These are phyloP conservation scores for Lysandra coridon DNA, from an alignment of 2,888 invertebrate species.

Conservation along the genomic window DNA sequence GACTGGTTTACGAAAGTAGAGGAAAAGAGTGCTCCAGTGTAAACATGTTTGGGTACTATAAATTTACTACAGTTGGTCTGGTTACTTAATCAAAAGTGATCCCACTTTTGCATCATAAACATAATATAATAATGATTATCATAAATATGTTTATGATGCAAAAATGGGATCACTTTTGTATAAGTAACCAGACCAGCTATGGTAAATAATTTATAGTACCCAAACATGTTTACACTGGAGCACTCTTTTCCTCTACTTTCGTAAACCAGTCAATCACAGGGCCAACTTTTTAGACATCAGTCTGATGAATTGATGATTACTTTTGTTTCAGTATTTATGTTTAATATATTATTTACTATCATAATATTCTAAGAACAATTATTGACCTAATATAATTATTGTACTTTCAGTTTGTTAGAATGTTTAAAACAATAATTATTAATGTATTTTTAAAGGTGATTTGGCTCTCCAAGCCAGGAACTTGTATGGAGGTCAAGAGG, in stretches of 20 bases:
- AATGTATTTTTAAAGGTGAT: slow-evolving; percentile 55
- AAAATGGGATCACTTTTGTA: too few relatives aligned
- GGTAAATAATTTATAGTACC: not conserved
- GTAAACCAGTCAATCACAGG: not conserved
- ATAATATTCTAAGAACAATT: too few relatives aligned
- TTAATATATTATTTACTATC: too few relatives aligned
- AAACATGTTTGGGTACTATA: not conserved
- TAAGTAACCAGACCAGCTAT: not conserved
- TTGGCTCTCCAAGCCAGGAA: slow-evolving; percentile 71
- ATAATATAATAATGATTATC: too few relatives aligned
- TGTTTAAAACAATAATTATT: not conserved
- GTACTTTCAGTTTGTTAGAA: not conserved
- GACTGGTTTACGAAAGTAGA: not conserved
- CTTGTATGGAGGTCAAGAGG: slow-evolving; percentile 71
- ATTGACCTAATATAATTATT: too few relatives aligned
- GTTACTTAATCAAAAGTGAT: not conserved
- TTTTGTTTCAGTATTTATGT: too few relatives aligned
- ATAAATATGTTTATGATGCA: too few relatives aligned
- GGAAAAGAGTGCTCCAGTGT: too few relatives aligned
- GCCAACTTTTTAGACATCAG: not conserved
- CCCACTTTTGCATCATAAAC: too few relatives aligned
- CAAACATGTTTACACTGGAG: too few relatives aligned
- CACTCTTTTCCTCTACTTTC: not conserved
- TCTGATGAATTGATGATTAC: not conserved
- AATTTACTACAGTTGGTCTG: not conserved